Percentiles rank a stretch among this genome's conserved stretches.
Conservation (phyloP, 2,797 vertebrate genomes). For the Rhinichthys osculus region DNA sequence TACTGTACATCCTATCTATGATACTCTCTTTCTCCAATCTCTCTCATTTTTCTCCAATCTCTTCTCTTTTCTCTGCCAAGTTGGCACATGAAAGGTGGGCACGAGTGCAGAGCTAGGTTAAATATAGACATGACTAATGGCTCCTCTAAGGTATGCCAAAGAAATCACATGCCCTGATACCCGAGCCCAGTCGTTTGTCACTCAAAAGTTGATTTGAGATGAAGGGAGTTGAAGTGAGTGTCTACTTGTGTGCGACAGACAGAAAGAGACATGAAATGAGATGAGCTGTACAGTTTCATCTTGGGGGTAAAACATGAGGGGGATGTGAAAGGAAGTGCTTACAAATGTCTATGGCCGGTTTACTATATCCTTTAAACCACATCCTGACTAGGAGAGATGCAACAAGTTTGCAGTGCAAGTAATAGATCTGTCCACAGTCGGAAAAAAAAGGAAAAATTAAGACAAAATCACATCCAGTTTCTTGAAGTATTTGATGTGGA, state of each 20-base stretch:
- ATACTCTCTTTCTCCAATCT: conserved; percentile 7
- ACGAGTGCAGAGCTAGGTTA: conserved; percentile 26
- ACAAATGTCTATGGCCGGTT: not conserved
- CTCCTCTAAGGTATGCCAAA: conserved; percentile 38
- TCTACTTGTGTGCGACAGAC: conserved; percentile 7
- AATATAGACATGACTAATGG: conserved; percentile 52
- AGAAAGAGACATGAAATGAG: conserved; percentile 1
- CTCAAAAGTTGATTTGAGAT: conserved; percentile 39
- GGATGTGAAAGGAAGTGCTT: not conserved
- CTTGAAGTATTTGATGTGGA: not conserved
- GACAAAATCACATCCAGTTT: not conserved
- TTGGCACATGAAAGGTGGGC: conserved; percentile 34
- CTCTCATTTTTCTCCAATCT: conserved; percentile 5
- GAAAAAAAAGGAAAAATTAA: not conserved
- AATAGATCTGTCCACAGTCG: not conserved
- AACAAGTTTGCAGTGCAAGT: not conserved
- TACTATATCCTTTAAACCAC: not conserved
- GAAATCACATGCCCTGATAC: conserved; percentile 41
- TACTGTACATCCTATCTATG: conserved; percentile 10
- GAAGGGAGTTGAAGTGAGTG: conserved; percentile 17
- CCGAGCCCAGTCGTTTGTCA: conserved; percentile 36
- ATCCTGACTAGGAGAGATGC: not conserved
- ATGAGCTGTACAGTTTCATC: not conserved
- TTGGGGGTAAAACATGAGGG: not conserved
- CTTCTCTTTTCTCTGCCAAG: conserved; percentile 27